These are phyloP conservation scores for Pachyseris speciosa DNA, from an alignment of 64 coral and sea anemone genomes.

Conservation along the genomic window DNA sequence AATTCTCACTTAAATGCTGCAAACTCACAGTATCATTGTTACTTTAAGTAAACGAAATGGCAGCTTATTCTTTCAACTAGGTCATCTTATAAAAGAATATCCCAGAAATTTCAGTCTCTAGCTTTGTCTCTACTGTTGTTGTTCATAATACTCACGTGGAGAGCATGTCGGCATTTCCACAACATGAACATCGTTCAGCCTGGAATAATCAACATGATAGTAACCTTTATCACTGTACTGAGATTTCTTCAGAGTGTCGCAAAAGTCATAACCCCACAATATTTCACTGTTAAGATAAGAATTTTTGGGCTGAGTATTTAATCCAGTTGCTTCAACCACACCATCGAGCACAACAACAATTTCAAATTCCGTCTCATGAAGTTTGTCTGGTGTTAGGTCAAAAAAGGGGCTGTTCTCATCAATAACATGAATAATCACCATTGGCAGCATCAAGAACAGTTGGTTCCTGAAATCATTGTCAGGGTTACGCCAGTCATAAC, in stretches of 20 bases:
- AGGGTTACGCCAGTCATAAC: slow-evolving; percentile 82
- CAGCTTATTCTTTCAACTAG: too few species aligned
- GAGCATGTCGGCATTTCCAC: slow-evolving; percentile 64
- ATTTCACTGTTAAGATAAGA: slow-evolving; percentile 94
- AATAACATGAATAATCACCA: slow-evolving; percentile 91
- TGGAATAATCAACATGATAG: slow-evolving; percentile 73
- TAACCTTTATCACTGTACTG: slow-evolving; percentile 17
- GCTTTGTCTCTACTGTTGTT: background rate
- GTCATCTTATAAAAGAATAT: background rate
- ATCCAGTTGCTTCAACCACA: slow-evolving; percentile 88
- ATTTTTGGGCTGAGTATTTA: slow-evolving; percentile 91
- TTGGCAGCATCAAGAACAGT: slow-evolving; percentile 83
- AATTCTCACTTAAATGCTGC: too few species aligned
- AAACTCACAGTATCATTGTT: too few species aligned
- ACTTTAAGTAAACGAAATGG: too few species aligned
- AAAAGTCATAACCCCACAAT: slow-evolving; percentile 94
- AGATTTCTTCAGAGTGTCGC: slow-evolving; percentile 57
- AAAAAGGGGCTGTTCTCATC: slow-evolving; percentile 94
- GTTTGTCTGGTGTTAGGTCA: slow-evolving; percentile 77
- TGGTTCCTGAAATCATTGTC: slow-evolving; percentile 86
- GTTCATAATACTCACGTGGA: slow-evolving; percentile 67
- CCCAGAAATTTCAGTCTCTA: background rate
- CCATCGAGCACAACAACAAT: slow-evolving; percentile 90
- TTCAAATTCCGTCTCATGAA: slow-evolving; percentile 79
- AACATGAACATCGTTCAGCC: slow-evolving; percentile 60